phyloP scores from a whole-genome alignment of 2,888 invertebrate genomes.

The Dichetophora obliterata region DNA sequence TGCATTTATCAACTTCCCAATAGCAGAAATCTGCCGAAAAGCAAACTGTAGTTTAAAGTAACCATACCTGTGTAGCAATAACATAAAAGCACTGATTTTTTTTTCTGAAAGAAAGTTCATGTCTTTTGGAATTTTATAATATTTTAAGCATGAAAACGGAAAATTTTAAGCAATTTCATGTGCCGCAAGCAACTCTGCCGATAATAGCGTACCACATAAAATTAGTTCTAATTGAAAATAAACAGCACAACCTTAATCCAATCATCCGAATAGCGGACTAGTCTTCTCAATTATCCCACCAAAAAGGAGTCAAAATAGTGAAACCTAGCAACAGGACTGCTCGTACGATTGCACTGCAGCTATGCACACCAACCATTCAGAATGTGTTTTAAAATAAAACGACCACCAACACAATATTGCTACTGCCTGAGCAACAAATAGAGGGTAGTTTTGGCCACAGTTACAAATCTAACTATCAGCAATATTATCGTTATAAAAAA shows the following conservation, averaged over 20 bases:
- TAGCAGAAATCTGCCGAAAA: too few species aligned
- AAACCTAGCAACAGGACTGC: neutral
- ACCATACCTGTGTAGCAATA: too few species aligned
- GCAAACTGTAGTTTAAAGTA: too few species aligned
- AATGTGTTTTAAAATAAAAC: neutral
- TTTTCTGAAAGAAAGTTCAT: too few species aligned
- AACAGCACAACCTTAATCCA: constrained; percentile 20
- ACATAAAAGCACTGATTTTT: too few species aligned
- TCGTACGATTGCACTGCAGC: too few species aligned
- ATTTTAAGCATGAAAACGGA: too few species aligned
- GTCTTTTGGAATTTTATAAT: too few species aligned
- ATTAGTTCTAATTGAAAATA: constrained; percentile 33
- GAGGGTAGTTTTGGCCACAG: neutral
- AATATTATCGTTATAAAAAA: neutral
- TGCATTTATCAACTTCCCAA: too few species aligned
- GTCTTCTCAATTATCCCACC: neutral
- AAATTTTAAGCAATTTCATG: too few species aligned
- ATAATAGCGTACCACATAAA: neutral
- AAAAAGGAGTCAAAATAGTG: neutral
- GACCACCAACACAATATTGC: constrained; percentile 6
- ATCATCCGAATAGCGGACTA: constrained; percentile 4
- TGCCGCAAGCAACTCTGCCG: too few species aligned
- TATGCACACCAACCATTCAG: neutral
- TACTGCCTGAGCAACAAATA: neutral
- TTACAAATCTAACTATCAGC: constrained; percentile 18